Base-by-base conservation (phyloP, 2,888 invertebrate genomes). In the Drosophila paranaensis region DNA sequence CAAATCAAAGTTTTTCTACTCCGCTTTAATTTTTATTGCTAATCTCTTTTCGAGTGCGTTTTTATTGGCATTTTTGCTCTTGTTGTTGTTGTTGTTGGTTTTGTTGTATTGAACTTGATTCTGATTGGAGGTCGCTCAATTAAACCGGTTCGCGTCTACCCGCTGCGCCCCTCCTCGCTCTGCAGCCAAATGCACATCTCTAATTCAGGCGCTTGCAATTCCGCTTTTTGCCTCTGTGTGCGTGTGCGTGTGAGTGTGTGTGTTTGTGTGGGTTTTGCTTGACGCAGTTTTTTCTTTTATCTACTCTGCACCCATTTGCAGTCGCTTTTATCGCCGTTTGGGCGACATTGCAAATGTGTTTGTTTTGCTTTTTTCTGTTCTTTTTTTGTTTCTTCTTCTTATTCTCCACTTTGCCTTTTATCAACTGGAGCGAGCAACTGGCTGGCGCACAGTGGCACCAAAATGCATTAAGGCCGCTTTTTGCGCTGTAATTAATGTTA, bases 51-150 rank as follows among this genome's bases (percentile, higher is more conserved):
- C 40, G 57, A 66, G 51, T 76, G 68, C 68, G 61, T 60, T 64
- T 63, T 53, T 61, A 58, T 75, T 27, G 79, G 75, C 54, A 9
- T 55, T 67, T 57, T 57, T 20, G 1, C 20, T 20, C 20, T 20
- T 20, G 20, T 20, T 20, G 20, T 20, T 20, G 20, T 20, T 20
- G 20, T 20, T 1, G 20, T 20, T n/a, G n/a, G n/a, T 20, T 55
- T 67, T 71, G 65, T 58, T 69, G 68, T 72, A 68, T 65, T 87
- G 85, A 86, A 89, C 89, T 86, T 86, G 89, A 85, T 89, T 86
- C 82, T 73, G 74, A 86, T 86, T 86, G 86, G 89, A 77, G 85
- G 88, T 78, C 77, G 81, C 72, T 89, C 76, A 86, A 89, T 89
- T 84, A 88, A 86, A 89, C 86, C 88, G 86, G 90, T 89, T 88